Base-by-base conservation (phyloP, 2,797 vertebrate species). In the Sebastes nivosus region DNA sequence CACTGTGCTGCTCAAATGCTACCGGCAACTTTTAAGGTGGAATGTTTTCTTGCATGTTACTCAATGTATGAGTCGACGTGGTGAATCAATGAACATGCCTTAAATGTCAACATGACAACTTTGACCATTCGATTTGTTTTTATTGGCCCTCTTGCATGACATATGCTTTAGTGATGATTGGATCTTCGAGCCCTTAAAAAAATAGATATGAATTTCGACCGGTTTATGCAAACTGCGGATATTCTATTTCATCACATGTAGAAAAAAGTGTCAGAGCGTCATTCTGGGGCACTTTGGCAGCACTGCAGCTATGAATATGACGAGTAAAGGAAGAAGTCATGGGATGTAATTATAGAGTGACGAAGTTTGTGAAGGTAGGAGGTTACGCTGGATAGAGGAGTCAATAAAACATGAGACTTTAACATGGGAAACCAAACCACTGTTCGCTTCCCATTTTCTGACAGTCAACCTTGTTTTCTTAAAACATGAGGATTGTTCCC, bases 331-430 rank as follows among this genome's bases (percentile, higher is more conserved):
- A 58, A 27, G 14, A 16, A 16, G 16, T 60, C 27, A 30, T 29
- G 29, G 13, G 59, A 20, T 10, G 4, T 32, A 6, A 30, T 11
- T 61, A 61, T 20, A 32, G 29, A 61, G 29, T 18, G 29, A 32
- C 2, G 0, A 18, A 42, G 22, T 38, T n/a, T 36, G 30, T 34
- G 20, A 8, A 8, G 32, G 36, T 16, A 14, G n/a, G 12, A 14
- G 32, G n/a, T 64, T 12, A 9, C n/a, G n/a, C 0, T 38, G 13
- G 8, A 64, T 64, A 4, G 61, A 38, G 14, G n/a, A 8, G 27
- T 30, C 16, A 30, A 60, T 13, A 30, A 29, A 18, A 29, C 16
- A 29, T 20, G 8, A 14, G 27, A 30, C 27, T 25, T 57, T 30
- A 20, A 60, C 27, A 8, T 9, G 27, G 3, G 0, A 55, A 25